Conservation (phyloP, 2,888 invertebrate species). For the Luperina nickerlii region DNA sequence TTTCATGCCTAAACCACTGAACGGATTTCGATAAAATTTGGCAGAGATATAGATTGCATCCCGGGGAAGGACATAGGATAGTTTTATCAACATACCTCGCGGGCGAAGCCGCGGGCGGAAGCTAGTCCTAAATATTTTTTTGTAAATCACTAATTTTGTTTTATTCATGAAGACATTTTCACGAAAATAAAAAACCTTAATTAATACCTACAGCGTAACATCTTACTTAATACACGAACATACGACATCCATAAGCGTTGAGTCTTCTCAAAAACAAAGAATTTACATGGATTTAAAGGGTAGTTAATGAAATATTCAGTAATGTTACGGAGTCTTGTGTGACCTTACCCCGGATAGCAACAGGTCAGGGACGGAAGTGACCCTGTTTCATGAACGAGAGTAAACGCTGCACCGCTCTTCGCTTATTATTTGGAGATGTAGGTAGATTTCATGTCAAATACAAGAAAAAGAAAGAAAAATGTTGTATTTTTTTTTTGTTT, state of each 20-base stretch:
- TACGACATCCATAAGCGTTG: not conserved
- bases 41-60: no score
- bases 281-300: slow-evolving; percentile 25
- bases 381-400: slow-evolving; percentile 33
- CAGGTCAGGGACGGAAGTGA: slow-evolving; percentile 59
- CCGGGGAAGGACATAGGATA: no score
- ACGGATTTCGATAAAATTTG: no score
- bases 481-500: not conserved
- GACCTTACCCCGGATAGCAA: slow-evolving; percentile 63
- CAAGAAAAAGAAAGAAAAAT: not conserved
- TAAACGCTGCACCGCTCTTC: slow-evolving; percentile 1
- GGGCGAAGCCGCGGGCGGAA: no score
- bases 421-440: slow-evolving; percentile 5
- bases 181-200: not conserved
- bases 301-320: slow-evolving; percentile 61
- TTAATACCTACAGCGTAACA: not conserved
- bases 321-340: slow-evolving; percentile 34
- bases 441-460: not conserved
- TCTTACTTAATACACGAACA: not conserved
- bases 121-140: no score
- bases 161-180: no score
- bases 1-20: no score
- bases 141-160: no score
- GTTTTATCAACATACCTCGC: no score
- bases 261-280: slow-evolving; percentile 12